Evolutionary conservation across 2,888 invertebrate species (phyloP).

Genomic region (Ectropis crepuscularia): DNA sequence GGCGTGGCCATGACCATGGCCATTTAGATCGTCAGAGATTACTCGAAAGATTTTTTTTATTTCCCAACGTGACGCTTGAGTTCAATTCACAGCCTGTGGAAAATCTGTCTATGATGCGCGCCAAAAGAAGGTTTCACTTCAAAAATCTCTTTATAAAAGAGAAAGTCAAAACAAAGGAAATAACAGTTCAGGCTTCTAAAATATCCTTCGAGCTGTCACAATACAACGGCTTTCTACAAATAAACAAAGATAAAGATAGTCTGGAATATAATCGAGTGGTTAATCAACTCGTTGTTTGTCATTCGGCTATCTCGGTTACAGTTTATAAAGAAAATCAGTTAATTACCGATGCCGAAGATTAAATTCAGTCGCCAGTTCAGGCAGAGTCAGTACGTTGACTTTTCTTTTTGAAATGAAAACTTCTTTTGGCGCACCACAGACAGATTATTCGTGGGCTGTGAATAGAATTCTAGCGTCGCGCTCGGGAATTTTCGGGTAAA

Average conservation of each 20-base stretch:
- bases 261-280: conserved; percentile 36
- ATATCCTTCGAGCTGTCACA: conserved; percentile 29
- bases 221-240: conserved; percentile 36
- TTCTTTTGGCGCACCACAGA: too few species aligned
- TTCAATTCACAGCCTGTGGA: too few species aligned
- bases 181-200: conserved; percentile 10
- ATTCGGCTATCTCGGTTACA: conserved; percentile 34
- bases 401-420: background rate
- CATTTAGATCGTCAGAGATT: too few species aligned
- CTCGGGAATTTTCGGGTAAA: too few species aligned
- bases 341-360: conserved; percentile 43
- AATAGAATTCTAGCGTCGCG: too few species aligned
- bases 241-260: conserved; percentile 39
- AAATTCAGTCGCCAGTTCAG: conserved; percentile 26
- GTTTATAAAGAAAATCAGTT: conserved; percentile 41
- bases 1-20: too few species aligned
- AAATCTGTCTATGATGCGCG: too few species aligned
- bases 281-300: conserved; percentile 42
- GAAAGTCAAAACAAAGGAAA: background rate
- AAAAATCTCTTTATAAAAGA: background rate
- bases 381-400: conserved; percentile 8
- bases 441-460: too few species aligned
- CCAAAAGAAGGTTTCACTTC: too few species aligned
- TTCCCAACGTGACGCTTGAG: too few species aligned
- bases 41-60: too few species aligned